A percentile compares a stretch with the other conserved stretches of the same genome.
Conservation (phyloP, 2,797 vertebrate species). For the Acanthornis magna region DNA sequence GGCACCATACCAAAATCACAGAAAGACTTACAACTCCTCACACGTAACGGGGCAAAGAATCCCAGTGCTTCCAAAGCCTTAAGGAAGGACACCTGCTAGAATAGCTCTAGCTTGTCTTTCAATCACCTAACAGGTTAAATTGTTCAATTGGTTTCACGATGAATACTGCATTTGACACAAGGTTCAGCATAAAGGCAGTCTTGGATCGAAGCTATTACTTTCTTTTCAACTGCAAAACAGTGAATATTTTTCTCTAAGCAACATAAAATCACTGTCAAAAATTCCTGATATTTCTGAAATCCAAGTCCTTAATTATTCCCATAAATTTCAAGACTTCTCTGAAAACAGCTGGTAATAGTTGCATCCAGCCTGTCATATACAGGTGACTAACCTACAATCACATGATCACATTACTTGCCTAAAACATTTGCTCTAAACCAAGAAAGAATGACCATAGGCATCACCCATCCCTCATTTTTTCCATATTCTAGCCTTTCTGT, state of each 20-base stretch:
- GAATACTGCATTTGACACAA: background rate
- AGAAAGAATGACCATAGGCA: background rate
- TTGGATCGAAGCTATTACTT: background rate
- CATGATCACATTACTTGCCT: background rate
- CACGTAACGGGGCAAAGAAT: background rate
- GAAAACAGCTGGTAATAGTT: background rate
- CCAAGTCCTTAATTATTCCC: background rate
- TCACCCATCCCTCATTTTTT: background rate
- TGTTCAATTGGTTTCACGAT: background rate
- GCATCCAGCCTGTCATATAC: background rate
- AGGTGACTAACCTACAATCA: background rate
- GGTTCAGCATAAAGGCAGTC: background rate
- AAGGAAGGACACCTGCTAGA: background rate
- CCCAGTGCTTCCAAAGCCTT: background rate
- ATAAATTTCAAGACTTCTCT: background rate
- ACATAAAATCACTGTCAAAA: background rate
- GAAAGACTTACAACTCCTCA: background rate
- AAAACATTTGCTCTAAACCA: background rate
- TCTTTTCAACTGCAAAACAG: background rate
- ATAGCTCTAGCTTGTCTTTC: background rate
- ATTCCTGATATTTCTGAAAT: background rate
- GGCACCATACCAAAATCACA: background rate
- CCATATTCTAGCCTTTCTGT: background rate
- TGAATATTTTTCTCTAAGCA: background rate
- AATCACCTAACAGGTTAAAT: background rate